Percentiles rank a stretch among this genome's conserved stretches.
Conservation (phyloP, 2,113 vertebrate species). For the Emydocephalus ijimae region DNA sequence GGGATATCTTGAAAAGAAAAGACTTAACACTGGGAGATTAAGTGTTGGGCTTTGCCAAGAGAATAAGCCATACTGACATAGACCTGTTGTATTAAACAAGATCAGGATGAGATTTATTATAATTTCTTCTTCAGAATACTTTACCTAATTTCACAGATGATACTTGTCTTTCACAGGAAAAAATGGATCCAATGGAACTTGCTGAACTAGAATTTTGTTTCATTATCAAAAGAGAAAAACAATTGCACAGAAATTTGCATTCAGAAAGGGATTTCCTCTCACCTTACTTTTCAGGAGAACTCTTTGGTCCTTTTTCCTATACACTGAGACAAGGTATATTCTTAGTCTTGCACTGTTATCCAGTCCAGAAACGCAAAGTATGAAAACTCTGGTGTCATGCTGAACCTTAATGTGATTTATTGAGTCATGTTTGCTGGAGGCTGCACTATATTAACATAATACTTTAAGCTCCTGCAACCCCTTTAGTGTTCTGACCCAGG, state of each 20-base stretch:
- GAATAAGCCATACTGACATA: not conserved
- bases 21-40: not conserved
- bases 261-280: accelerated
- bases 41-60: not conserved
- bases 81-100: not conserved
- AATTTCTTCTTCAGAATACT: accelerated
- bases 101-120: not conserved
- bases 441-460: not conserved
- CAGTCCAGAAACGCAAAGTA: not conserved
- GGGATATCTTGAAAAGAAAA: not conserved
- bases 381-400: not conserved
- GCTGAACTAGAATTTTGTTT: not conserved
- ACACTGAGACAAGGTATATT: not conserved
- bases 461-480: not conserved
- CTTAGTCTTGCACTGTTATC: not conserved
- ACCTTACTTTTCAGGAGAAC: not conserved
- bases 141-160: not conserved
- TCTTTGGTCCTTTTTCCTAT: not conserved
- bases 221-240: slow-evolving; percentile 5
- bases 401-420: not conserved
- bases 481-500: not conserved
- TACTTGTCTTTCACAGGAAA: not conserved
- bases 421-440: not conserved
- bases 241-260: not conserved
- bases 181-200: not conserved